A percentile compares a stretch with the other conserved stretches of the same genome.
Conservation (phyloP, 2,888 invertebrate genomes). For the Chrysolina haemoptera region DNA sequence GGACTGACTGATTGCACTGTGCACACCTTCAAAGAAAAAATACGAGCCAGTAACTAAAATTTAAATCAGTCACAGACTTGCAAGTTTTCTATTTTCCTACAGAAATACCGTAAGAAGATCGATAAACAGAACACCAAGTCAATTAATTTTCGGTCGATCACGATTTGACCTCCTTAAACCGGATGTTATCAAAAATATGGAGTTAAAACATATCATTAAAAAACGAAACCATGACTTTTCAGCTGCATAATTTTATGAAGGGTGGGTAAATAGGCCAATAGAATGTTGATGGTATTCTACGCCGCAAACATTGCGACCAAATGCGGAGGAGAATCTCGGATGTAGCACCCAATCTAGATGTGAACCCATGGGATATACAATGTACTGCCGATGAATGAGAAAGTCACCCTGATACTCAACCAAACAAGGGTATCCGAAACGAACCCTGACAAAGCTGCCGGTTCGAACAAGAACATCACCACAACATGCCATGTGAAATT, state of each 20-base stretch:
- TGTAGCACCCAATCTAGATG: too few species aligned
- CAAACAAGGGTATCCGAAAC: background rate
- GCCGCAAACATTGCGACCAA: too few species aligned
- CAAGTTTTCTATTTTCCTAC: background rate
- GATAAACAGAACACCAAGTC: background rate
- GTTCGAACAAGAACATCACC: too few species aligned
- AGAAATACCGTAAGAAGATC: conserved; percentile 14
- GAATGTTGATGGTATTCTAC: too few species aligned
- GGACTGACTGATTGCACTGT: too few species aligned
- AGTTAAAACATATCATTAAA: background rate
- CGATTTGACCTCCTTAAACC: conserved; percentile 23
- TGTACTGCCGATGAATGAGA: background rate
- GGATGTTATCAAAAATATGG: background rate
- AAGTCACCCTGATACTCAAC: background rate
- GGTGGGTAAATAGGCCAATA: too few species aligned
- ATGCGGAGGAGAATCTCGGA: too few species aligned
- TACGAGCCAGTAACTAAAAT: too few species aligned
- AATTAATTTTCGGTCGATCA: background rate
- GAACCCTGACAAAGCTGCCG: too few species aligned
- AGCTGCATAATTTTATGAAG: too few species aligned
- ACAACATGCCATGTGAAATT: background rate
- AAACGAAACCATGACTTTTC: background rate
- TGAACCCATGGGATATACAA: background rate
- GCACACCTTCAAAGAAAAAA: too few species aligned
- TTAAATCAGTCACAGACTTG: background rate